Base-by-base conservation (phyloP, 2,113 vertebrate species). In the Oceanodroma tethys region DNA sequence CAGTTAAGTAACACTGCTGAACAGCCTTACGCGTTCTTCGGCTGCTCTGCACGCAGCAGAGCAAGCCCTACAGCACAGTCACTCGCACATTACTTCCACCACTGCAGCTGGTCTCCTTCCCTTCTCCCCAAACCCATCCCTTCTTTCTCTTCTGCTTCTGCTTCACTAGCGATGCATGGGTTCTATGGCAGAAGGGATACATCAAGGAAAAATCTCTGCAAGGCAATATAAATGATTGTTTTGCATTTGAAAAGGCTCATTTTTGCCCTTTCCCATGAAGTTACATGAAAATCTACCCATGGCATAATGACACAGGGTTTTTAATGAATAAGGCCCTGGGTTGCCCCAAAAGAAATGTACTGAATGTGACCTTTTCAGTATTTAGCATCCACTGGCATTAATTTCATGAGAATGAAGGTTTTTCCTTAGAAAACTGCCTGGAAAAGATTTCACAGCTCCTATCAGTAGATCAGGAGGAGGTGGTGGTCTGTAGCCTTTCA, bases 1-100 rank as follows among this genome's bases (percentile, higher is more conserved):
- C 76, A 78, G 68, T 65, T 68, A 80, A 75, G 65, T 47, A 92
- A 84, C 42, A 32, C 81, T 29, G 29, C 60, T 58, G 67, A 91
- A 59, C 56, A 58, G 86, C 55, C 53, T 12, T 52, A 52, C 5
- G 42, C 6, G 3, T 40, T 43, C 19, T 7, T 73, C 16, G 30
- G 88, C 78, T 79, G 91, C 48, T 75, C 36, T 27, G 34, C 10
- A 30, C 3, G 3, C 55, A 60, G 79, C 59, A 66, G 55, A 84
- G 47, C 59, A 95, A 95, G 85, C 86, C 93, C 83, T 38, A 34
- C 81, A 89, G 89, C 86, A 73, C 70, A 81, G 88, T 89, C 95
- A 93, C 83, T 93, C 66, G 29, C 68, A 79, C 86, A 90, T 95
- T 82, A 89, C 91, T 97, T 93, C 95, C 72, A 95, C 72, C 91